Evolutionary conservation across 2,797 vertebrate genomes (phyloP), one percentile per base, ranked within the genome.

Genomic region (Lepilemur ruficaudatus): DNA sequence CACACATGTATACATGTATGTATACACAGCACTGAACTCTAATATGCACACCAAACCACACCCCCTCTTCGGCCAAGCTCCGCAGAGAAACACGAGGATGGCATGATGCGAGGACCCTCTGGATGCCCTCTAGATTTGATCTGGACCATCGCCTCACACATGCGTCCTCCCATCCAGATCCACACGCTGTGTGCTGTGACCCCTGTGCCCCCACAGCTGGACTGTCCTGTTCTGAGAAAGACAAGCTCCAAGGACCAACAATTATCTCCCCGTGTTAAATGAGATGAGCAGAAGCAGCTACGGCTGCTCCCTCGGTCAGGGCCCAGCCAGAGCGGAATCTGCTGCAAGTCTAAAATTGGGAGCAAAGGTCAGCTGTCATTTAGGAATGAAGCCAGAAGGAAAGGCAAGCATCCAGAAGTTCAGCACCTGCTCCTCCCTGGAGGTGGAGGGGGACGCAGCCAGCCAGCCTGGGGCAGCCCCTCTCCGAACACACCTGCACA

Each of bases 191-290:
- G 55, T 93, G 67, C 82, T 91, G 88, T 96, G 95, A 90, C 67
- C 38, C 20, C 30, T 80, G 90, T 92, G 81, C 17, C 32, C 2
- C 59, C 95, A 93, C 80, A 96, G 96, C 98, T 85, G 93, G 96
- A 79, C 83, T 96, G 32, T 96, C 93, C 69, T 97, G 43, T 76
- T 92, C 46, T 65, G n/a, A 82, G 70, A 95, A 95, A 80, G 17
- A 88, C 95, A 46, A 6, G 25, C 94, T 86, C 85, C 91, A 83
- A 75, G 67, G 55, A 79, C n/a, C 83, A 94, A 93, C 89, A 91
- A 94, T 97, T 97, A 98, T 35, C 35, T 96, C 93, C 85, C 69
- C 63, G 79, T 70, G 59, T 93, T 96, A 97, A 97, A 18, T 69
- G 94, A 86, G 92, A 81, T 82, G 79, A 86, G 5, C 38, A 25